Conservation (phyloP, 2,888 invertebrate genomes). For the Neelides folsomi region DNA sequence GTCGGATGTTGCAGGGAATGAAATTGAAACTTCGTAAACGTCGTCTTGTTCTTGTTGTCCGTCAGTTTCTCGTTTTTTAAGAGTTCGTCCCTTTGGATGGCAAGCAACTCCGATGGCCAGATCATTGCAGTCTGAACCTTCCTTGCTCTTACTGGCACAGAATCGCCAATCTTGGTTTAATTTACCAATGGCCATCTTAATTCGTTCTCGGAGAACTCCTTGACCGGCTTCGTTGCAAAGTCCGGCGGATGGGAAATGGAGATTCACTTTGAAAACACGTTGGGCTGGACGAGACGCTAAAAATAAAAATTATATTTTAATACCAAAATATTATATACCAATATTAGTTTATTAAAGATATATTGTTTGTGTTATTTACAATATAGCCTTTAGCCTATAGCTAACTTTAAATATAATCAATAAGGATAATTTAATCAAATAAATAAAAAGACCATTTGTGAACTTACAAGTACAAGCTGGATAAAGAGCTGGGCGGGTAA, state of each 20-base stretch:
- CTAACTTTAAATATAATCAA: no score
- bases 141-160: slow-evolving; percentile 80
- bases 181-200: slow-evolving; percentile 73
- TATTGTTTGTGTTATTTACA: no score
- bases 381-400: no score
- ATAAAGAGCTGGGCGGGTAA: slow-evolving; percentile 66
- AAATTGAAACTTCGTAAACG: slow-evolving; percentile 67
- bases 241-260: slow-evolving; percentile 93
- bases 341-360: background rate
- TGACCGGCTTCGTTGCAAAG: slow-evolving; percentile 91
- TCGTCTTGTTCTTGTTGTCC: slow-evolving; percentile 52
- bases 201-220: slow-evolving; percentile 76
- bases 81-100: slow-evolving; percentile 47
- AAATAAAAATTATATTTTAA: slow-evolving; percentile 35
- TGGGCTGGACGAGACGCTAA: slow-evolving; percentile 78
- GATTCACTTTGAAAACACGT: slow-evolving; percentile 78
- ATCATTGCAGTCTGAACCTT: slow-evolving; percentile 64
- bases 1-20: slow-evolving; percentile 75
- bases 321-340: slow-evolving; percentile 5
- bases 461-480: slow-evolving; percentile 77
- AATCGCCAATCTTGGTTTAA: slow-evolving; percentile 93
- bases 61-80: slow-evolving; percentile 48
- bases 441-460: background rate
- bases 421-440: background rate
- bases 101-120: slow-evolving; percentile 82